phyloP scores from a whole-genome alignment of 2,797 vertebrate genomes.

The Botia kubotai region DNA sequence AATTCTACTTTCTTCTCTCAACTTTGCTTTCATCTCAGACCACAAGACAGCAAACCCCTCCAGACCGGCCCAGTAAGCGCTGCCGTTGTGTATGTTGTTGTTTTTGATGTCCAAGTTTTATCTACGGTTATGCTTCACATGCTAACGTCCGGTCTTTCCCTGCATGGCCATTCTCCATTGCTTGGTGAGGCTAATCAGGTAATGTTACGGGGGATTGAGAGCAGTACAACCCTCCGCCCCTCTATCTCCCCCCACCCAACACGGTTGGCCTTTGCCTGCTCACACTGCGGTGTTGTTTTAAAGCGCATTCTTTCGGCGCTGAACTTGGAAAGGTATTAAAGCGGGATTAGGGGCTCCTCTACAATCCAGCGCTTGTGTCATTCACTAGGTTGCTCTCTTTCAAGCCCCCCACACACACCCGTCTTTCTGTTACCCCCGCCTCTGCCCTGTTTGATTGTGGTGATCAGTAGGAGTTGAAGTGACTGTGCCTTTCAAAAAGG shows the following conservation, averaged over 20 bases:
- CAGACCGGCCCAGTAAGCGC: conserved; percentile 43
- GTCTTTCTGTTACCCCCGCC: conserved; percentile 68
- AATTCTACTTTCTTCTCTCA: conserved; percentile 46
- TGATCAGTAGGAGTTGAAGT: conserved; percentile 90
- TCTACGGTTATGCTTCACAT: conserved; percentile 16
- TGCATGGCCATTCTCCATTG: conserved; percentile 58
- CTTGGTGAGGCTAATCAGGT: conserved; percentile 78
- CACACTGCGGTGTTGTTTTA: conserved; percentile 88
- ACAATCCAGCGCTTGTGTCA: conserved; percentile 92
- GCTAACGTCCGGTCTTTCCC: conserved; percentile 51
- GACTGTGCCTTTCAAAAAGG: conserved; percentile 90
- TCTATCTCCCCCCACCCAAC: conserved; percentile 60
- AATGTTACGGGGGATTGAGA: conserved; percentile 81
- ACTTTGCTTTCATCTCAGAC: conserved; percentile 59
- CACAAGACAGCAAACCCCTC: conserved; percentile 56
- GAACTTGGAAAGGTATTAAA: conserved; percentile 98
- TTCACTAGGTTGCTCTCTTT: conserved; percentile 84
- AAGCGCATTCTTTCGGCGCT: conserved; percentile 91
- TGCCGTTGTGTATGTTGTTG: conserved; percentile 47
- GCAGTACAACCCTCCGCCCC: background rate
- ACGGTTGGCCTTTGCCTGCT: conserved; percentile 78
- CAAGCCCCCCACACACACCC: conserved; percentile 44
- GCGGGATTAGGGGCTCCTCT: conserved; percentile 90
- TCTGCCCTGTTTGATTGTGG: conserved; percentile 89
- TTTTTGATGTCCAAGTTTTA: conserved; percentile 28